Base-by-base conservation (phyloP, 35 echinoderm and acorn worm genomes). In the Eucidaris tribuloides region DNA sequence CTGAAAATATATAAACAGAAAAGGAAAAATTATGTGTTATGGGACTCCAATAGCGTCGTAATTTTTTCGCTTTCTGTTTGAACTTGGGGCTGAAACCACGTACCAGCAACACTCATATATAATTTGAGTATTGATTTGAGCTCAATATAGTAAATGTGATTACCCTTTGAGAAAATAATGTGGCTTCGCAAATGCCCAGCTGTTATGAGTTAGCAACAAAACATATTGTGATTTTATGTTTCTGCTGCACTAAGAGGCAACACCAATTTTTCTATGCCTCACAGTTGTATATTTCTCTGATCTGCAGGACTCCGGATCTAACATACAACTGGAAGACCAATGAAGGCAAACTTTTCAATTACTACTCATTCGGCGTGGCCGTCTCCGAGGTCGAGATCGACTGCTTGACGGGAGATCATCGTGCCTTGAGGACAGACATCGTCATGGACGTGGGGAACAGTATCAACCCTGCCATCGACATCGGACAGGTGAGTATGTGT, bases 381-480 rank as follows among this genome's bases (percentile, higher is more conserved):
- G 92, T 90, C 17, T 94, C 92, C 15, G 92, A 89, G 42, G 86
- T 94, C 20, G 92, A 89, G 66, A 87, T 96, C 45, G 88, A 91
- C 39, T 96, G 93, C 49, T 58, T 96, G 58, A 96, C 93, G 24
- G 93, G 93, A 0, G 93, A 96, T 44, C 93, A 96, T 45, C 77
- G 63, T 3, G 79, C 82, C 24, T 79, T 96, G 7, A 45, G 93
- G 39, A 84, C 83, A 7, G 93, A 96, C n/a, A 91, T 96, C 62
- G 93, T 96, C 22, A 91, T 96, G 93, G 93, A 96, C 61, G 83
- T 96, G 14, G 93, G 93, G 17, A 84, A 96, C 70, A 96, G 93
- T 57, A 27, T 96, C 79, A 96, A 96, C 37, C 93, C 93, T 14
- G 93, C 93, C 41, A 78, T 96, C 19, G 93, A 96, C 76, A 96